A percentile compares a stretch with the other conserved stretches of the same genome.
Evolutionary conservation across 2,797 vertebrate species (phyloP).

Genomic region (Peromyscus eremicus): DNA sequence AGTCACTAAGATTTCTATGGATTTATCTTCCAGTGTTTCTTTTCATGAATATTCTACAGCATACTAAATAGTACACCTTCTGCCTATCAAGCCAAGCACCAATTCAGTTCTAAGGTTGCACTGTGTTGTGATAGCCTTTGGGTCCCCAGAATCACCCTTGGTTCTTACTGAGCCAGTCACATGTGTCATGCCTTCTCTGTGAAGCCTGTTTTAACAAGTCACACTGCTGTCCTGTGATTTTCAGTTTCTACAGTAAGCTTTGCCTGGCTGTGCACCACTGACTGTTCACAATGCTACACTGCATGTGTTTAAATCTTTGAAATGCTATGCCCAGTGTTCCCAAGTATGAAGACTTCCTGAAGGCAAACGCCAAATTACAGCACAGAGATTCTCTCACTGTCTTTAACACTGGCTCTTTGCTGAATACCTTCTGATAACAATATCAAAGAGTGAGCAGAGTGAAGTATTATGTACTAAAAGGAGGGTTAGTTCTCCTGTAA

Average conservation of each 20-base stretch:
- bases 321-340: neutral
- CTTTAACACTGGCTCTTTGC: neutral
- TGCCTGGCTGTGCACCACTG: neutral
- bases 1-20: neutral
- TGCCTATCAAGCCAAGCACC: neutral
- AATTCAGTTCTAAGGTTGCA: neutral
- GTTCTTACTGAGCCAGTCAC: neutral
- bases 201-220: neutral
- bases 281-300: neutral
- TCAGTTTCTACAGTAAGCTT: neutral
- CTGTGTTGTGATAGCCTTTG: rapidly evolving
- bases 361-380: neutral
- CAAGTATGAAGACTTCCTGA: neutral
- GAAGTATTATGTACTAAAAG: neutral
- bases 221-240: neutral
- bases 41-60: neutral
- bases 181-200: neutral
- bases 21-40: neutral
- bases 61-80: neutral
- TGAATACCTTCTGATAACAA: neutral
- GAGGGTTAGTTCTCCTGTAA: neutral
- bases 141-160: neutral
- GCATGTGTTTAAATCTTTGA: neutral
- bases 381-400: neutral
- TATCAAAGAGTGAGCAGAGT: neutral